These are phyloP conservation scores for Drosophila aff. DNA, from an alignment of 1,140 invertebrate genomes.

Conservation along the genomic window DNA sequence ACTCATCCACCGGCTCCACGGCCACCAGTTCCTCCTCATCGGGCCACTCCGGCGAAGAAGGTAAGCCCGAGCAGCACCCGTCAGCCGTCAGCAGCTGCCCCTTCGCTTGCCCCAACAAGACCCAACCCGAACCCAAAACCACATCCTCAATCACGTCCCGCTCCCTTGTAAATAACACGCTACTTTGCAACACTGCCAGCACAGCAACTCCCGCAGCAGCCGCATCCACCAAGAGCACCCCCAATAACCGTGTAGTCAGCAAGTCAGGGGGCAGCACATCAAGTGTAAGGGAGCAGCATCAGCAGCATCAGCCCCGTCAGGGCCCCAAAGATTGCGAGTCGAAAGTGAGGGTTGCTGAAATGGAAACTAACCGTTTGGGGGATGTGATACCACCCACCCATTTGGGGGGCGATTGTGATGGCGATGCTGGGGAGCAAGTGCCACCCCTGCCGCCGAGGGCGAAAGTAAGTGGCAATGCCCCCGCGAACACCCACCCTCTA, in stretches of 20 bases:
- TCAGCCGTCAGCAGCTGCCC: slow-evolving; percentile 33
- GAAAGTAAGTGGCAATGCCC: slow-evolving; percentile 66
- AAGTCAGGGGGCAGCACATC: slow-evolving; percentile 75
- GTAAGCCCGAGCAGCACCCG: slow-evolving; percentile 62
- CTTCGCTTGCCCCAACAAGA: slow-evolving; percentile 20
- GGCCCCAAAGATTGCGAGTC: slow-evolving; percentile 51
- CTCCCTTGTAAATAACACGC: slow-evolving; percentile 74
- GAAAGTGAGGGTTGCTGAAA: slow-evolving; percentile 66
- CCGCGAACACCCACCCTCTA: slow-evolving; percentile 36
- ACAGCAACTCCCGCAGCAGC: slow-evolving; percentile 40
- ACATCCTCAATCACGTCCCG: slow-evolving; percentile 22
- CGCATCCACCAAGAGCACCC: slow-evolving; percentile 42
- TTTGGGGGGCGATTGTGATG: background rate
- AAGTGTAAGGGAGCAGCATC: slow-evolving; percentile 64
- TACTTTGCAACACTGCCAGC: slow-evolving; percentile 50
- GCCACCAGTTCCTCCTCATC: slow-evolving; percentile 77
- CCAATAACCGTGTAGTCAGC: slow-evolving; percentile 57
- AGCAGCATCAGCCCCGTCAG: slow-evolving; percentile 32
- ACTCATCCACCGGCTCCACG: slow-evolving; percentile 81
- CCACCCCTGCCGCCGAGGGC: slow-evolving; percentile 66
- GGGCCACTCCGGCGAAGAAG: slow-evolving; percentile 76
- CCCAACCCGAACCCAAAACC: slow-evolving; percentile 4
- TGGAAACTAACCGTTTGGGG: slow-evolving; percentile 47
- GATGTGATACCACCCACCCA: slow-evolving; percentile 9
- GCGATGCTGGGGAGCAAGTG: slow-evolving; percentile 22